phyloP scores from a whole-genome alignment of 2,888 invertebrate genomes.

The Melinaea menophilus region DNA sequence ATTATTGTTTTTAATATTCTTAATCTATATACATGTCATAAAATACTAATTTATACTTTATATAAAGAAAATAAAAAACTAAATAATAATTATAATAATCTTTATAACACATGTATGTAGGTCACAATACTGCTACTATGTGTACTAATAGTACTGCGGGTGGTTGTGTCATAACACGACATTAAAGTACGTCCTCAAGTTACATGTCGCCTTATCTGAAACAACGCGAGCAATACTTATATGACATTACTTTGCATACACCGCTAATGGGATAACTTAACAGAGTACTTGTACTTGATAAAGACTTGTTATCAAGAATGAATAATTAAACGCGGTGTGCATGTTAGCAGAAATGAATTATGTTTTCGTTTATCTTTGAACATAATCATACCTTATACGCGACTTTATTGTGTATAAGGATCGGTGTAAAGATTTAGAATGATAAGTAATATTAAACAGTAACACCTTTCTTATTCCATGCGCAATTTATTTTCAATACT shows the following conservation, averaged over 20 bases:
- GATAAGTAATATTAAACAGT: too few relatives aligned
- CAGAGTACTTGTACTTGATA: constrained; percentile 15
- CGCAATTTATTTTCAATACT: too few relatives aligned
- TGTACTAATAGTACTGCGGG: not conserved
- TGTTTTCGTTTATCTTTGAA: not conserved
- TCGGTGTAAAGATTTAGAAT: too few relatives aligned
- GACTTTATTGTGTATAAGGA: too few relatives aligned
- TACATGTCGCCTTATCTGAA: constrained; percentile 25
- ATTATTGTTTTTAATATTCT: too few relatives aligned
- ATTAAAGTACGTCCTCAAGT: constrained; percentile 22
- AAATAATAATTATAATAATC: too few relatives aligned
- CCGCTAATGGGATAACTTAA: constrained; percentile 20
- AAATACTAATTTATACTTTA: too few relatives aligned
- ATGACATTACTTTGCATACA: constrained; percentile 23
- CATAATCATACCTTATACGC: too few relatives aligned
- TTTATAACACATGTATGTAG: not conserved
- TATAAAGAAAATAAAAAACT: too few relatives aligned
- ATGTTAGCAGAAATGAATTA: not conserved
- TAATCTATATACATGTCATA: too few relatives aligned
- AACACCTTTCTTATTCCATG: too few relatives aligned
- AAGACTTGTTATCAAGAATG: constrained; percentile 5
- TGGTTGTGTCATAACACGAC: not conserved
- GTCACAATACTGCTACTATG: not conserved
- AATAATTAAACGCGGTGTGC: not conserved
- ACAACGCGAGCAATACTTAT: constrained; percentile 23